Evolutionary conservation across 2,888 invertebrate genomes (phyloP), one percentile per base, ranked within the genome.

Genomic region (Bellardia pandia): DNA sequence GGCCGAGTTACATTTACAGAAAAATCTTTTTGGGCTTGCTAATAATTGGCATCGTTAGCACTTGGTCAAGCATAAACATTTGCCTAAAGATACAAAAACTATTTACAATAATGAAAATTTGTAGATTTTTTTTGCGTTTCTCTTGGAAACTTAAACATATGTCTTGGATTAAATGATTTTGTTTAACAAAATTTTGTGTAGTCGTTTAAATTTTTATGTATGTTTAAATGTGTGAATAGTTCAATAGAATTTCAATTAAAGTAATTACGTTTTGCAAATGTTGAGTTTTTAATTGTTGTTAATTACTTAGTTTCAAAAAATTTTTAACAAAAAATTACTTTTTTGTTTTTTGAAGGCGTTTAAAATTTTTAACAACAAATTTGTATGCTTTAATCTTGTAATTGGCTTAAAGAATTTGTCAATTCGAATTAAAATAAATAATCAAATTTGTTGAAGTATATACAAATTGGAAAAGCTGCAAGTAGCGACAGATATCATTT

Each of bases 1-100:
- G 53, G 37, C n/a, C 37, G 40, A 80, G 30, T 71, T 56, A 68
- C 48, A 68, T 40, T 14, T 14, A 23, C 45, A 78, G 60, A 7
- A n/a, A 62, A 53, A 13, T 33, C 42, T 53, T 40, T 42, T 75
- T 53, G 56, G 60, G 69, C 53, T 76, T 68, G 33, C 51, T 62
- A 53, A 76, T 76, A 72, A 76, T 80, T 80, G 58, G 75, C 62
- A 80, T 75, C 80, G 75, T 80, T 85, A 85, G 80, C 79, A 85
- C 80, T 85, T 85, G 60, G 62, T 80, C 80, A 75, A 80, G 85
- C 80, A 77, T 66, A 85, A 80, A 45, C 23, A 85, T 76, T 80
- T 85, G 74, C 51, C 79, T 62, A 69, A 56, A 69, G 68, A 76
- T 23, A 64, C 40, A 40, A 68, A 51, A 60, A 60, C 33, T 14